A percentile compares a stretch with the other conserved stretches of the same genome.
These are phyloP conservation scores for Ceraclea dissimilis DNA, from an alignment of 2,888 invertebrate species.

Conservation along the genomic window DNA sequence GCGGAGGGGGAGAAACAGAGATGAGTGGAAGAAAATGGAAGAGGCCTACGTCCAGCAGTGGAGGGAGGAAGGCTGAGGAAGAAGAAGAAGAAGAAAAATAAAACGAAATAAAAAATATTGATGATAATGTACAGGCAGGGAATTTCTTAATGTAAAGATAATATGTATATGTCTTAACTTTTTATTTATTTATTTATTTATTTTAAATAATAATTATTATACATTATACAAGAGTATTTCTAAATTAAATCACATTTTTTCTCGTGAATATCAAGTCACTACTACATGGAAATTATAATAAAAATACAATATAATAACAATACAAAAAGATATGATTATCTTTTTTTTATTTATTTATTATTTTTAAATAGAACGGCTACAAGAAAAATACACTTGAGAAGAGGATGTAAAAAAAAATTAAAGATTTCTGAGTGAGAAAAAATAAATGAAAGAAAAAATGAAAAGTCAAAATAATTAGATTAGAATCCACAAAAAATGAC, in stretches of 20 bases:
- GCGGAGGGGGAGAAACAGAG: too few species aligned
- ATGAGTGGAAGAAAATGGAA: too few species aligned
- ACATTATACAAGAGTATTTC: slow-evolving; percentile 5
- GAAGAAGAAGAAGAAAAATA: not conserved
- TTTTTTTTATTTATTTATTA: not conserved
- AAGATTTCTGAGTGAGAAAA: too few species aligned
- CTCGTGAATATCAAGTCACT: slow-evolving; percentile 2
- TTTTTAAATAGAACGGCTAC: not conserved
- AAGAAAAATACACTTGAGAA: too few species aligned
- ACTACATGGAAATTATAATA: slow-evolving; percentile 2
- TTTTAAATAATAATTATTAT: not conserved
- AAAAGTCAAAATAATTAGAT: too few species aligned
- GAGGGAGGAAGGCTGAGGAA: too few species aligned
- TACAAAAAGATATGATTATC: not conserved
- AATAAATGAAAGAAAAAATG: too few species aligned
- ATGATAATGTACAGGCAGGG: not conserved
- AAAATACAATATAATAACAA: not conserved
- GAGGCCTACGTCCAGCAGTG: too few species aligned
- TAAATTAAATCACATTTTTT: slow-evolving; percentile 8
- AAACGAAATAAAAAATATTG: not conserved
- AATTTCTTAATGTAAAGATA: not conserved
- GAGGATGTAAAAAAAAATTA: too few species aligned
- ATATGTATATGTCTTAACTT: not conserved
- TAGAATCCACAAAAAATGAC: too few species aligned
- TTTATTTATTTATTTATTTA: not conserved